A percentile compares a stretch with the other conserved stretches of the same genome.
Evolutionary conservation across 2,113 vertebrate genomes (phyloP).

Genomic region (Sclerurus mexicanus): DNA sequence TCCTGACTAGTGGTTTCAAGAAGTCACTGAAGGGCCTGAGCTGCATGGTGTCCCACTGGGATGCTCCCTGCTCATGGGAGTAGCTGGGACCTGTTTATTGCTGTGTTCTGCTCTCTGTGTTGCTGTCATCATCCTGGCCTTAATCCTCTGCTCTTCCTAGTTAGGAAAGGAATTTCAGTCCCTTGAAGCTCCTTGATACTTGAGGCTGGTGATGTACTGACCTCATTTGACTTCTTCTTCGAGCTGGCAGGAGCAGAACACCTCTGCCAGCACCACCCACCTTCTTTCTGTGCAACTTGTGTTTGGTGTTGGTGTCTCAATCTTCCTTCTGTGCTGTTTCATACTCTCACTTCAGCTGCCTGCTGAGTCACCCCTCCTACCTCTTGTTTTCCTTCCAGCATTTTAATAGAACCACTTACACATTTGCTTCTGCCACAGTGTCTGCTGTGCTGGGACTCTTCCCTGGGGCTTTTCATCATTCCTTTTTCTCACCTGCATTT

Average conservation of each 20-base stretch:
- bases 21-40: neutral
- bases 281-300: neutral
- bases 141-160: neutral
- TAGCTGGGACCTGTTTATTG: neutral
- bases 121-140: neutral
- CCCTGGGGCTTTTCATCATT: neutral
- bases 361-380: slow-evolving; percentile 43
- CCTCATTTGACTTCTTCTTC: neutral
- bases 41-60: fast-evolving
- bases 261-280: neutral
- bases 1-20: neutral
- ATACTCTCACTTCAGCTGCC: neutral
- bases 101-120: neutral
- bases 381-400: slow-evolving; percentile 12
- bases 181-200: neutral
- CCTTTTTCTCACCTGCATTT: neutral
- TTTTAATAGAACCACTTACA: neutral
- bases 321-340: neutral
- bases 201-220: neutral
- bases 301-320: neutral
- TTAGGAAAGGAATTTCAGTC: neutral
- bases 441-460: neutral
- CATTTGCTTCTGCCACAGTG: neutral
- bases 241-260: neutral
- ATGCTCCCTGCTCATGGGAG: neutral